These are phyloP conservation scores for Proisotoma minuta DNA, from an alignment of 2,888 invertebrate genomes.

Conservation along the genomic window DNA sequence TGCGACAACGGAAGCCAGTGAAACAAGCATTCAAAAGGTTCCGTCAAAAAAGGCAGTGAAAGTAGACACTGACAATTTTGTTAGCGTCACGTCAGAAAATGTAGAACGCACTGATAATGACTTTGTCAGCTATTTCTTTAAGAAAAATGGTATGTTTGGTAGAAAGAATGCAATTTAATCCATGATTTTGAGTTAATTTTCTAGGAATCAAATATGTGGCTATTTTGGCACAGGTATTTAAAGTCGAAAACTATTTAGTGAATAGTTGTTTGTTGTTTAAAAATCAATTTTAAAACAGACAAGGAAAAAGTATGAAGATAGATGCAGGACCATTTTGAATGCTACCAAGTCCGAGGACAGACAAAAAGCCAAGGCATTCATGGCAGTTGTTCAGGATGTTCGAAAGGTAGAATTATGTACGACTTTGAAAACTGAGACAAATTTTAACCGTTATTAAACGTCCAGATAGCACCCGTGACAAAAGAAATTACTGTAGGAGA, in stretches of 20 bases:
- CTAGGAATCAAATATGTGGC: constrained; percentile 14
- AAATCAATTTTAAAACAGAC: constrained; percentile 7
- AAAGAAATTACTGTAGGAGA: constrained; percentile 12
- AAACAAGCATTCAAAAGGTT: not conserved
- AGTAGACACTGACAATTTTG: constrained; percentile 5
- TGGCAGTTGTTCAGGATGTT: constrained; percentile 9
- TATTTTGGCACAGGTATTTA: constrained; percentile 20
- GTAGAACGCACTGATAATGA: not conserved
- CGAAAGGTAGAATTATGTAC: constrained; percentile 9
- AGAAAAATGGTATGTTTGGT: constrained; percentile 11
- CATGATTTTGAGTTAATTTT: not conserved
- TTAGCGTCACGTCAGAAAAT: not conserved
- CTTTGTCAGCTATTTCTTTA: constrained; percentile 19
- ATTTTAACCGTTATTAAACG: not conserved
- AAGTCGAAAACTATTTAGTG: not conserved
- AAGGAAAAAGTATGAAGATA: constrained; percentile 20
- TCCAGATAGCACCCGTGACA: not conserved
- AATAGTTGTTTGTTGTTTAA: not conserved
- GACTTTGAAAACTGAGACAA: no score
- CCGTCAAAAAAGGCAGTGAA: not conserved
- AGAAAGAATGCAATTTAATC: not conserved
- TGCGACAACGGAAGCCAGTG: not conserved
- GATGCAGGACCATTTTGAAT: constrained; percentile 16
- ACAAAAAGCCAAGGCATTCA: constrained; percentile 5
- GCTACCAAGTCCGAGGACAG: not conserved